phyloP scores from a whole-genome alignment of 2,113 vertebrate genomes.

The Atrichornis clamosus region DNA sequence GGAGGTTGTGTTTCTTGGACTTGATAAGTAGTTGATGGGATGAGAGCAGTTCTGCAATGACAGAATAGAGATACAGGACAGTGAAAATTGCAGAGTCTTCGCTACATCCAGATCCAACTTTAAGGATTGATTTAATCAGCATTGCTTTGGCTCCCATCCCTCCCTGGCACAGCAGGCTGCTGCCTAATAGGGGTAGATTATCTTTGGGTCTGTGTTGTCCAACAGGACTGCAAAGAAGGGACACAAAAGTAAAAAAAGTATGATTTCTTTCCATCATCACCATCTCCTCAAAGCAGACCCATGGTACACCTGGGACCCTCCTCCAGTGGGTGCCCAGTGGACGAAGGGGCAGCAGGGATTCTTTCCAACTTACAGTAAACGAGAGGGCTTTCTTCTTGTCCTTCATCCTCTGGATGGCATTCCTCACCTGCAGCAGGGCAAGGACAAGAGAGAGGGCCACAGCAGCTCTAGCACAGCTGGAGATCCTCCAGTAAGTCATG shows the following conservation, averaged over 20 bases:
- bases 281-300: neutral
- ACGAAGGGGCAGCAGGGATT: neutral
- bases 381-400: constrained; percentile 87
- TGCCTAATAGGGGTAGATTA: neutral
- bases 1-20: constrained; percentile 71
- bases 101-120: neutral
- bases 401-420: constrained; percentile 87
- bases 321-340: neutral
- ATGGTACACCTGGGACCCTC: neutral
- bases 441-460: neutral
- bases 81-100: neutral
- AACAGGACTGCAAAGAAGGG: neutral
- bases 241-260: neutral
- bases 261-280: neutral
- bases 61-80: neutral
- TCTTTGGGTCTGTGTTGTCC: neutral
- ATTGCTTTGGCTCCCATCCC: neutral
- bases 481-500: neutral
- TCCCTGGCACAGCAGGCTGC: neutral
- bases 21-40: constrained; percentile 76
- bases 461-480: neutral
- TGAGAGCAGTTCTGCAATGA: constrained; percentile 82
- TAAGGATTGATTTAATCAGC: neutral
- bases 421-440: constrained; percentile 80
- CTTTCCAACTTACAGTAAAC: constrained; percentile 74